Base-by-base conservation (phyloP, 2,888 invertebrate genomes). In the Platycheirus rosarum region DNA sequence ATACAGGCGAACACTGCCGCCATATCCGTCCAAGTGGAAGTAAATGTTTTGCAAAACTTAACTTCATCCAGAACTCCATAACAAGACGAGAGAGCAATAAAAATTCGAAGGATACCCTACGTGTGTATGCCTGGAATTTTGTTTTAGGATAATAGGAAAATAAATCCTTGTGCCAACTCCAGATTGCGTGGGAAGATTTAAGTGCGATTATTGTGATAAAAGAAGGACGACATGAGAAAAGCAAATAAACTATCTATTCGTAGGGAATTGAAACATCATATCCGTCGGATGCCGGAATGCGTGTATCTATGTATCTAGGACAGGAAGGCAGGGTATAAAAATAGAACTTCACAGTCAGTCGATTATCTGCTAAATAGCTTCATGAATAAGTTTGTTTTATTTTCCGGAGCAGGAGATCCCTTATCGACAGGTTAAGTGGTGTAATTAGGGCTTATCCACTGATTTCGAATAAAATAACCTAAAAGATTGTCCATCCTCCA, bases 151-250 rank as follows among this genome's bases (percentile, higher is more conserved):
- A 82, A 77, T 71, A 77, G 68, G 76, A 82, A 68, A 68, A 77
- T 82, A 82, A 82, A 82, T 82, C 82, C 68, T 71, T 82, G 14
- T 57, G 76, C 82, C 80, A 80, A 82, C 66, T 76, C 71, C 82
- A 76, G 76, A 76, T 82, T 76, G 82, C 82, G 82, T 82, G 82
- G 82, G 82, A 82, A 76, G 82, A 76, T 75, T 80, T 75, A 70
- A 80, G 75, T 70, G 80, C 65, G 79, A 80, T 80, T 80, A 75
- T 80, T 80, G 80, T 75, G 71, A 82, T 77, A 82, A 76, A n/a
- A 76, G 37, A 57, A 57, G 57, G 57, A 40, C 23, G 49, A 49
- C 13, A 48, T n/a, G n/a, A 26, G 44, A 37, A 60, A 23, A n/a
- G n/a, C n/a, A n/a, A n/a, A 20, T 13, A 37, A 57, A 57, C 55